Evolutionary conservation across 64 coral and sea anemone species (phyloP).

Genomic region (Hydrozoanthus tunicans): DNA sequence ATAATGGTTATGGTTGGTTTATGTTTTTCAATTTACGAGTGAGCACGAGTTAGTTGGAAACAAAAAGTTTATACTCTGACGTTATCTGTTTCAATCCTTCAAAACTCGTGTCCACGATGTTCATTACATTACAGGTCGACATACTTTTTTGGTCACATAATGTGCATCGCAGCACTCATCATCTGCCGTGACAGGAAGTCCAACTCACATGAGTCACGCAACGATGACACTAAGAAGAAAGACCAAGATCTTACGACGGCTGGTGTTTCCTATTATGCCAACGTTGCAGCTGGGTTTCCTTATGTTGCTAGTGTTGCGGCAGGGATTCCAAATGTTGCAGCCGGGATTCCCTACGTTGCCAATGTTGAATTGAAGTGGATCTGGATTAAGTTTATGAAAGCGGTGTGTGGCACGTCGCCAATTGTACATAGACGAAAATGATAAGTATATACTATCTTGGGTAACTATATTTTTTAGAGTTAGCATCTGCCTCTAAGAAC

Average conservation of each 20-base stretch:
- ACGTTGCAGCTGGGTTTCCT: background rate
- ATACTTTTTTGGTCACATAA: slow-evolving; percentile 36
- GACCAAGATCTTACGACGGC: background rate
- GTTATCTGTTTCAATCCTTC: background rate
- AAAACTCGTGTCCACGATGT: background rate
- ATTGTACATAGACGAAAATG: slow-evolving; percentile 6
- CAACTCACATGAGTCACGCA: background rate
- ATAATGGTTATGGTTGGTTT: no score
- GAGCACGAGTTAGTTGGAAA: no score
- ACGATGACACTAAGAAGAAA: background rate
- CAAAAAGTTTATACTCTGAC: no score
- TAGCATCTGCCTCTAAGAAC: background rate
- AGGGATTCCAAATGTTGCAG: no score
- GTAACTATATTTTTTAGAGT: background rate
- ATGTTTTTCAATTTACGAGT: no score
- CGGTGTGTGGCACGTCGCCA: slow-evolving; percentile 34
- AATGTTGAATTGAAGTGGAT: slow-evolving; percentile 51
- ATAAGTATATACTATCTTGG: background rate
- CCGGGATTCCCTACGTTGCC: slow-evolving; percentile 8
- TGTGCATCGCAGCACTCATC: slow-evolving; percentile 8
- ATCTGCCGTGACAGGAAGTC: slow-evolving; percentile 40
- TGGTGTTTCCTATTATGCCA: slow-evolving; percentile 24
- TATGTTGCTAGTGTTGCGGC: no score
- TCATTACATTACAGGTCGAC: slow-evolving; percentile 39
- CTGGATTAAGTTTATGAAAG: slow-evolving; percentile 35